Base-by-base conservation (phyloP, 1,140 invertebrate genomes). In the Eurytemora carolleeae region DNA sequence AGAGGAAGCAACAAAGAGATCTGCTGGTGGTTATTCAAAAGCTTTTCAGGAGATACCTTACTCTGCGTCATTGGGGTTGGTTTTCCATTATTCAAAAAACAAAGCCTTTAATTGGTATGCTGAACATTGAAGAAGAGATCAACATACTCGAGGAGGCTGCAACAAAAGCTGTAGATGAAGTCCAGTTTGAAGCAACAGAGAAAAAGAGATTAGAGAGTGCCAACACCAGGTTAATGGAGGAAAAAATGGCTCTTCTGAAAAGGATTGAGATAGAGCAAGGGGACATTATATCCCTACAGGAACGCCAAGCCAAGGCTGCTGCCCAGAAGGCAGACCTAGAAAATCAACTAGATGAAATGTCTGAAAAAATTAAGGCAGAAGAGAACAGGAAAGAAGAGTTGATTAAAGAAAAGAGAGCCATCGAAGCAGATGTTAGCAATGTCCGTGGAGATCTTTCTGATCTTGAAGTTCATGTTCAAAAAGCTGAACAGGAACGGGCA, bases 71-170 rank as follows among this genome's bases (percentile, higher is more conserved):
- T 76, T 99, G 95, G 96, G 83, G 88, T 69, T 99, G 96, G 96
- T 98, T 90, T 87, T 95, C 93, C 76, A 75, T 98, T 78, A 98
- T 93, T 88, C 86, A 88, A 78, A 95, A 88, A 79, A 87, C 97
- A 79, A 96, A 95, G 79, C 93, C 94, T 71, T 81, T 98, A 68
- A 86, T 98, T 80, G 95, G 94, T 80, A 88, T 93, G 77, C 88
- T 85, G 71, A 85, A 88, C 68, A 84, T 95, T 76, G 93, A 98
- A 79, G 96, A 98, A 78, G 94, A 99, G 76, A 85, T 98, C 73
- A 60, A 53, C 19, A 21, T 60, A 15, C 19, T 60, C 12, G 59
- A 60, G 44, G 52, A 60, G 18, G 19, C 26, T 3, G 59, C 59
- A 21, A 20, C 12, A 18, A 53, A 55, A 19, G 59, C 59, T 15